phyloP scores from a whole-genome alignment of 2,113 vertebrate genomes.

The Irena cyanogastra region DNA sequence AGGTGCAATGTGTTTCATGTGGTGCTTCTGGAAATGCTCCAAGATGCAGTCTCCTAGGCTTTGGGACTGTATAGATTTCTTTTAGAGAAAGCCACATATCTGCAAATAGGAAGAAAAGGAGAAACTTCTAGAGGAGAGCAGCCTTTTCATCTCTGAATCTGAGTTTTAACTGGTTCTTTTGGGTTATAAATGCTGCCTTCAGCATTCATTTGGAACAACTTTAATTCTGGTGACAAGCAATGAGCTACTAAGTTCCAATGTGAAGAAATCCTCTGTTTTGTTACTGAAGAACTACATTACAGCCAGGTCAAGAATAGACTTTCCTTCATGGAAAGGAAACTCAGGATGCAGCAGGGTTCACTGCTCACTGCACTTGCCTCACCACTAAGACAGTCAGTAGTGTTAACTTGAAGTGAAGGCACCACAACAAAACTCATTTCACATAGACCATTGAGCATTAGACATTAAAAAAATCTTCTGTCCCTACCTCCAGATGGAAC shows the following conservation, averaged over 20 bases:
- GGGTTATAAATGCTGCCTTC: not conserved
- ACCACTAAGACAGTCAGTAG: no score
- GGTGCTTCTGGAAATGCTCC: not conserved
- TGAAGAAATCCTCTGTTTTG: not conserved
- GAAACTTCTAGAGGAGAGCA: not conserved
- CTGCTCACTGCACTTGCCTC: not conserved
- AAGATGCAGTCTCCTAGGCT: not conserved
- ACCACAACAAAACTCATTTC: not conserved
- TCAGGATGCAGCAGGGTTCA: fast-evolving
- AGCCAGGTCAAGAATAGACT: not conserved
- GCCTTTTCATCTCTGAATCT: not conserved
- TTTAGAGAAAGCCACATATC: not conserved
- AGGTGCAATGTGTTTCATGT: not conserved
- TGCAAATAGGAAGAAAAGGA: not conserved
- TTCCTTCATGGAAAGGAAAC: not conserved
- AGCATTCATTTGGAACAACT: not conserved
- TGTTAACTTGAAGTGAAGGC: not conserved
- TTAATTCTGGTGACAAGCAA: not conserved
- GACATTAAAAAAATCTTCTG: not conserved
- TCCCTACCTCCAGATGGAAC: not conserved
- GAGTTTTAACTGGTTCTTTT: not conserved
- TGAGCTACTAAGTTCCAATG: not conserved
- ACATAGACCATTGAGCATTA: not conserved
- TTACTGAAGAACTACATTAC: not conserved
- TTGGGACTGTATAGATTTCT: not conserved